These are phyloP conservation scores for Andrena camellia DNA, from an alignment of 2,888 invertebrate genomes.

Conservation along the genomic window DNA sequence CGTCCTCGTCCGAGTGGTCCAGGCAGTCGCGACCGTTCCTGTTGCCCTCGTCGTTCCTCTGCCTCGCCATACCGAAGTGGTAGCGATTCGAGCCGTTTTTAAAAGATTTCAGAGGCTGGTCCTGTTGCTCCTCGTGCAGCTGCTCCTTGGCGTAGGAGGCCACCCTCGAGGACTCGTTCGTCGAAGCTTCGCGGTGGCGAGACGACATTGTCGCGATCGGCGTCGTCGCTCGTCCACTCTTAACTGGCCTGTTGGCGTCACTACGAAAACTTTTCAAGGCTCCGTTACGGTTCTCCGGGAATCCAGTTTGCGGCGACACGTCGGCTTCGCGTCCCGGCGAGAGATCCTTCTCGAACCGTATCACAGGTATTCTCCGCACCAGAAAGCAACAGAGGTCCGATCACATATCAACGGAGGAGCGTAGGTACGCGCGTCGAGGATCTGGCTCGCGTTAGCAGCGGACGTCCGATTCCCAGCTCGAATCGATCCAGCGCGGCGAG, in stretches of 20 bases:
- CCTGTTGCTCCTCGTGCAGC: constrained; percentile 45
- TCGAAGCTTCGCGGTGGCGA: constrained; percentile 74
- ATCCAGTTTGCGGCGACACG: constrained; percentile 17
- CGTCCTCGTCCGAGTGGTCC: constrained; percentile 52
- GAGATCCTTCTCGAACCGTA: neutral
- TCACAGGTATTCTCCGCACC: neutral
- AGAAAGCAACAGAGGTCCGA: constrained; percentile 18
- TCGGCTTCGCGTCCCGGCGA: neutral
- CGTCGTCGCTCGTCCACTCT: neutral
- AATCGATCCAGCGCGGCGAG: constrained; percentile 11
- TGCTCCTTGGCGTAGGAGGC: constrained; percentile 65
- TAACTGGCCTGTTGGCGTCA: constrained; percentile 3
- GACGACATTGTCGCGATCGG: constrained; percentile 79
- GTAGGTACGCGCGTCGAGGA: neutral
- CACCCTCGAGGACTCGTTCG: constrained; percentile 70
- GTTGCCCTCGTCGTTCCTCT: constrained; percentile 48
- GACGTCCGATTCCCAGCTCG: neutral
- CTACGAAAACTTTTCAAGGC: constrained; percentile 23
- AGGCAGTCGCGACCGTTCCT: constrained; percentile 60
- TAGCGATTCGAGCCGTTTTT: constrained; percentile 64
- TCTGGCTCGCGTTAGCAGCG: constrained; percentile 7
- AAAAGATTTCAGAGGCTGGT: constrained; percentile 23
- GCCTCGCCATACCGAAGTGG: constrained; percentile 65
- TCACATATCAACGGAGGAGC: constrained; percentile 27
- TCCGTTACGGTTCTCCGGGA: constrained; percentile 34